These are phyloP conservation scores for Spinus olivaceus DNA, from an alignment of 2,797 vertebrate species.

Conservation along the genomic window DNA sequence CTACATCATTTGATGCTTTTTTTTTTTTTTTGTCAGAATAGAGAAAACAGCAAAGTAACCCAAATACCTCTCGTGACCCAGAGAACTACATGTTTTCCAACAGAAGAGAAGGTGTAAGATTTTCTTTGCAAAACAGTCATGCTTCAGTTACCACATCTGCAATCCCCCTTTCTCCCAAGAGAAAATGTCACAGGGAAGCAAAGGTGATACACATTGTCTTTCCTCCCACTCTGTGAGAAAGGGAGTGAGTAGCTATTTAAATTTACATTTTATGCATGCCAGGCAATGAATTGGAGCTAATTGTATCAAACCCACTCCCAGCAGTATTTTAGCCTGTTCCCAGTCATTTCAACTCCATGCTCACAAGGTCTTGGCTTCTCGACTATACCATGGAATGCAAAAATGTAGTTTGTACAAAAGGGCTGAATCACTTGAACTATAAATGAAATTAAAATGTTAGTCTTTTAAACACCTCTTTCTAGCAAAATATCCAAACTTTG, in stretches of 20 bases:
- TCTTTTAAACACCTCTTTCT: neutral
- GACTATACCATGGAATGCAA: neutral
- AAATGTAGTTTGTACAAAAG: neutral
- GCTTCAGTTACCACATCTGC: neutral
- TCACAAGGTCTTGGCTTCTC: neutral
- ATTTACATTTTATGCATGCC: neutral
- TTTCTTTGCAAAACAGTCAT: neutral
- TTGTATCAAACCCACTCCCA: neutral
- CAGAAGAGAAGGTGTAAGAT: neutral
- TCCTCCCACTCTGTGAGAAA: neutral
- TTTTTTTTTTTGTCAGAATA: neutral
- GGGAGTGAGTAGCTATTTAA: neutral
- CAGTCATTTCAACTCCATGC: neutral
- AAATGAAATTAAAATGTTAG: neutral
- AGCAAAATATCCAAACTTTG: neutral
- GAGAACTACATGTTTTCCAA: neutral
- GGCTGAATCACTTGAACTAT: neutral
- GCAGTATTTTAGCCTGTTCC: neutral
- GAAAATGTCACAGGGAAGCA: neutral
- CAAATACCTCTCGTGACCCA: accelerated
- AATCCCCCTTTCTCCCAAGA: neutral
- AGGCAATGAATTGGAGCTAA: neutral
- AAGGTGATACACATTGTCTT: neutral
- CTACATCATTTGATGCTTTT: neutral
- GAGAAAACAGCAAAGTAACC: neutral